phyloP scores from a whole-genome alignment of 2,113 vertebrate species.

The Hyperopisus bebe region DNA sequence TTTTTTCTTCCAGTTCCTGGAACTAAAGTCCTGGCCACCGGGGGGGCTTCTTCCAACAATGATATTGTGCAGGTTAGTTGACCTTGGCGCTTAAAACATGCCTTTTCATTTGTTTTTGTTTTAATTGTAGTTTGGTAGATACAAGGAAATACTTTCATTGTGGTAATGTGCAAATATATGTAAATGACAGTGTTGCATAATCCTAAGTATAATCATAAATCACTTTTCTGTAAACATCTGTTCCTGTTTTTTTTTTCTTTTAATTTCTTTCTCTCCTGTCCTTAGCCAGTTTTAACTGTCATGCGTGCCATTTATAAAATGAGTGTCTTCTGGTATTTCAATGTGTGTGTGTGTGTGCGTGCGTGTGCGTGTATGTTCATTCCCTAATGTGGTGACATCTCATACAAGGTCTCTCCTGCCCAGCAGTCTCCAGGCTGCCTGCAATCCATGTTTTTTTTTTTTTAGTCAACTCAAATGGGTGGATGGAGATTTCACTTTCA shows the following conservation, averaged over 20 bases:
- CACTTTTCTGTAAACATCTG: background rate
- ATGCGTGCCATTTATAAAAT: background rate
- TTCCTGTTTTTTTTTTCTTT: background rate
- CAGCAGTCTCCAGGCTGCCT: background rate
- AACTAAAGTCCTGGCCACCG: conserved; percentile 84
- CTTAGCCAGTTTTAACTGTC: background rate
- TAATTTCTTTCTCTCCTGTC: background rate
- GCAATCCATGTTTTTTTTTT: background rate
- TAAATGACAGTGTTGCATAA: background rate
- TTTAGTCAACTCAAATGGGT: background rate
- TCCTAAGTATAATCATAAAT: background rate
- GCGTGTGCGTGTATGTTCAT: background rate
- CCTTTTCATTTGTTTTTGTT: background rate
- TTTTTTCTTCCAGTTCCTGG: conserved; percentile 65
- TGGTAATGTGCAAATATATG: background rate
- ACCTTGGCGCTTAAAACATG: background rate
- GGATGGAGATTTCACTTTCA: background rate
- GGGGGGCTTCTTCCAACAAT: conserved; percentile 80
- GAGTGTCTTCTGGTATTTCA: background rate
- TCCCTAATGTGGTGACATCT: background rate
- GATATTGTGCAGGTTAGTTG: conserved; percentile 77
- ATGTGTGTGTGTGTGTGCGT: background rate
- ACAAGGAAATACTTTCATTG: background rate
- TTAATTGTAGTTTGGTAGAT: background rate
- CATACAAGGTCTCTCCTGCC: background rate